Evolutionary conservation across 1,140 invertebrate genomes (phyloP).

Genomic region (Nautilus pompilius): DNA sequence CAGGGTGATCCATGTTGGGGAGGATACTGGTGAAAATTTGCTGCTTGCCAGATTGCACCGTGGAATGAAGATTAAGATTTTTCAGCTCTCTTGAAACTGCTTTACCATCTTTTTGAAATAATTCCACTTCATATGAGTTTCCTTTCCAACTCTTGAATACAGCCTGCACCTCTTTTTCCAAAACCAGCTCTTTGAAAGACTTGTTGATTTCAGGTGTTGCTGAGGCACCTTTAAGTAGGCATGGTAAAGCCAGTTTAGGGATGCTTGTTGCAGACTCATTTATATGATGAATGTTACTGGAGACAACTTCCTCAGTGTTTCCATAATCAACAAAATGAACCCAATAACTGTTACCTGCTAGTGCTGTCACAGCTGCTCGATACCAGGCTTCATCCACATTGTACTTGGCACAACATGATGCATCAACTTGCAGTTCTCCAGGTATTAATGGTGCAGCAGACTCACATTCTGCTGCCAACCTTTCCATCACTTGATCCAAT

Average conservation of each 20-base stretch:
- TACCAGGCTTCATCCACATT: slow-evolving; percentile 73
- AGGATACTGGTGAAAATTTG: too few species aligned
- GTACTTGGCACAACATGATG: slow-evolving; percentile 63
- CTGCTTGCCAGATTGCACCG: too few species aligned
- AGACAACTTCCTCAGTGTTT: slow-evolving; percentile 17
- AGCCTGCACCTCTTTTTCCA: slow-evolving; percentile 19
- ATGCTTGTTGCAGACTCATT: slow-evolving; percentile 9
- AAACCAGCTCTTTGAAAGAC: slow-evolving; percentile 9
- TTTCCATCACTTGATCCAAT: slow-evolving; percentile 54
- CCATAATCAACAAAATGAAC: slow-evolving; percentile 63
- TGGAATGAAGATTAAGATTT: too few species aligned
- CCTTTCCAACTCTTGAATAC: slow-evolving; percentile 10
- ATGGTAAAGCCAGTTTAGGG: slow-evolving; percentile 21
- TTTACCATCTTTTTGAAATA: neutral
- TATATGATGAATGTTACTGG: slow-evolving; percentile 12
- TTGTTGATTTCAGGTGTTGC: slow-evolving; percentile 9
- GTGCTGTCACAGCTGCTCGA: slow-evolving; percentile 67
- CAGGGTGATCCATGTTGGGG: too few species aligned
- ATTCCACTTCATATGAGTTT: neutral
- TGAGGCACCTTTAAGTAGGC: slow-evolving; percentile 15
- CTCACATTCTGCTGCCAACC: slow-evolving; percentile 12
- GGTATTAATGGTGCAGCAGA: neutral
- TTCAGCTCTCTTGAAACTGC: too few species aligned
- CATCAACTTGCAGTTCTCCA: slow-evolving; percentile 1
- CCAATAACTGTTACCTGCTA: slow-evolving; percentile 59